Evolutionary conservation across 1,140 invertebrate genomes (phyloP), one percentile per base, ranked within the genome.

Genomic region (Cyphomyrmex costatus): DNA sequence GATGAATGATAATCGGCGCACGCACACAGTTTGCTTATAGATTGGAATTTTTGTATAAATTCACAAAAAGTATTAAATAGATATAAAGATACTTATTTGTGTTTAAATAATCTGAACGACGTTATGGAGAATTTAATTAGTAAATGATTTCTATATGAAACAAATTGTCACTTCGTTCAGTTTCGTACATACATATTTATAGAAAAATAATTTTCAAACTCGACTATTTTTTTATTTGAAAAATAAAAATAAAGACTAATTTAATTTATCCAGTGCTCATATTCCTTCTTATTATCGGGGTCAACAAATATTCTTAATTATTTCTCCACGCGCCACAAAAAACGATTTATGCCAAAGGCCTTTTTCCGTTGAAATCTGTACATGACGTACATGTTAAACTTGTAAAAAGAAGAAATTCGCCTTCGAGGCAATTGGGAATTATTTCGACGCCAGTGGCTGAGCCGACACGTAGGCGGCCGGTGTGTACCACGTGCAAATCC

Each of bases 371-470:
- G 16, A 49, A 79, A 33, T 79, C 77, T n/a, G 24, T 12, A 10
- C 3, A 60, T 36, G 53, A 42, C n/a, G 24, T 19, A 19, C 7
- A 60, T 36, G 53, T 60, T 10, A 63, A 77, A 42, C 12, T 46
- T 16, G 36, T 16, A 53, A 68, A 42, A 27, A 3, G 21, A n/a
- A n/a, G 12, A 53, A 56, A n/a, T 30, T 24, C 24, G 46, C 16
- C 51, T n/a, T 82, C 3, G 12, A 63, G 36, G 36, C 10, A 73
- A 10, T 36, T n/a, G 24, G 21, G 33, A 71, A 73, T 84, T 36
- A 58, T 51, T 65, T 66, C 70, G 86, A 88, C 89, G 90, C 89
- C 90, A 89, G 83, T 91, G 87, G 74, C 79, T 91, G 91, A 88
- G 85, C 87, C 77, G 86, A 84, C 88, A 89, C 90, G 87, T 89